Conservation (phyloP, 2,888 invertebrate genomes). For the Anorthoa munda region DNA sequence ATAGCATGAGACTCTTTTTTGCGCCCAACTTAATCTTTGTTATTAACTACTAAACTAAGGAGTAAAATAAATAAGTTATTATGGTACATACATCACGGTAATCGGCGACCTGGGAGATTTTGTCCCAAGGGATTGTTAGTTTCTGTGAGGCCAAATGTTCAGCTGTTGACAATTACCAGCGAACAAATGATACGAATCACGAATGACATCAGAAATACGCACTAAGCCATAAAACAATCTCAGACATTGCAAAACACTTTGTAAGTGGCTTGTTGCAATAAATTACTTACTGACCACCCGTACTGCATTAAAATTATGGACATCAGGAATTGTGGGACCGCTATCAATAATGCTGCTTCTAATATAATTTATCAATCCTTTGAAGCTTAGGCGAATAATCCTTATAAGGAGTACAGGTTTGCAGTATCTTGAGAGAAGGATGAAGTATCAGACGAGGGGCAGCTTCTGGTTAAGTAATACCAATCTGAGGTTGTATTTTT, state of each 20-base stretch:
- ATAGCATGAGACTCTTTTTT: neutral
- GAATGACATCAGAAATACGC: slow-evolving; percentile 53
- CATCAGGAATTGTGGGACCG: slow-evolving; percentile 34
- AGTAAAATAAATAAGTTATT: neutral
- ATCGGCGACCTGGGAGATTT: neutral
- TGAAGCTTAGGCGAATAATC: slow-evolving; percentile 2
- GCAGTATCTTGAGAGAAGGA: neutral
- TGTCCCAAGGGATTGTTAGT: neutral
- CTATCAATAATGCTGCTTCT: slow-evolving; percentile 25
- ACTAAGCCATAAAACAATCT: slow-evolving; percentile 42
- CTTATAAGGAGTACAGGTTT: slow-evolving; percentile 20
- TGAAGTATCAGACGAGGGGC: neutral
- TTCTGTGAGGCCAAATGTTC: slow-evolving; percentile 1
- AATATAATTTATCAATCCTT: slow-evolving; percentile 30
- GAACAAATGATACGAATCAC: slow-evolving; percentile 38
- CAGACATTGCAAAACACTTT: slow-evolving; percentile 28
- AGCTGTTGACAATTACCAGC: slow-evolving; percentile 15
- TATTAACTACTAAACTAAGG: no score
- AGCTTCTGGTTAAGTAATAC: neutral
- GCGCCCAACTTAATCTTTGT: neutral
- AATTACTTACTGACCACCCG: slow-evolving; percentile 54
- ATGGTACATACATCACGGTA: neutral
- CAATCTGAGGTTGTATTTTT: no score
- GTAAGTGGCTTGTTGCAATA: slow-evolving; percentile 44
- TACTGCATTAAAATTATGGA: slow-evolving; percentile 31